Evolutionary conservation across 2,888 invertebrate genomes (phyloP).

Genomic region (Dasypogon diadema): DNA sequence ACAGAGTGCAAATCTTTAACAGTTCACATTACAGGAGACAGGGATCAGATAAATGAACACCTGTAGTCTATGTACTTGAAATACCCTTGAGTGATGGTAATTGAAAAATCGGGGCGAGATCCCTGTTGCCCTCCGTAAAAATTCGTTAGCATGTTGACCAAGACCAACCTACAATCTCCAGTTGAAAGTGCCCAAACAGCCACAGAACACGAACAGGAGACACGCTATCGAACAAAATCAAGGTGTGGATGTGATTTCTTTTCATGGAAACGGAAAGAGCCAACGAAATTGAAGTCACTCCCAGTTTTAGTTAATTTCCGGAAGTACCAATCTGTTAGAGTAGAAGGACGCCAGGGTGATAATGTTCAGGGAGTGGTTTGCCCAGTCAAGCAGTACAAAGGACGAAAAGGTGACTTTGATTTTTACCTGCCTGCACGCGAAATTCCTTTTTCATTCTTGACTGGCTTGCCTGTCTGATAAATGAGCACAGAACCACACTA

Average conservation of each 20-base stretch:
- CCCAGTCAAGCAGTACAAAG: conserved; percentile 11
- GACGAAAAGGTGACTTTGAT: conserved; percentile 44
- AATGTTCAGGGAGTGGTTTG: conserved; percentile 34
- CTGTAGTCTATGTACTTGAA: conserved; percentile 36
- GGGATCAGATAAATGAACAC: conserved; percentile 2
- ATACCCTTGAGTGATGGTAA: conserved; percentile 47
- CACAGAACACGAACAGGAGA: conserved; percentile 17
- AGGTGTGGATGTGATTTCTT: conserved; percentile 49
- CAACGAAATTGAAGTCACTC: conserved; percentile 48
- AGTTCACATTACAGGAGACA: conserved; percentile 20
- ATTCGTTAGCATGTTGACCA: conserved; percentile 46
- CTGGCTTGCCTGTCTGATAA: no score
- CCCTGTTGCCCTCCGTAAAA: conserved; percentile 9
- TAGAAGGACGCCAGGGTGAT: conserved; percentile 35
- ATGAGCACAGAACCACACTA: not conserved
- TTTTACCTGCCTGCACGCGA: conserved; percentile 39
- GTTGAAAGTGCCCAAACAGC: conserved; percentile 17
- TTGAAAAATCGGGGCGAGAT: conserved; percentile 31
- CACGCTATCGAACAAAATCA: conserved; percentile 44
- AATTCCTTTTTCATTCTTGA: not conserved
- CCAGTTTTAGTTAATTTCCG: conserved; percentile 49
- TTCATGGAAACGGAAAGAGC: conserved; percentile 12
- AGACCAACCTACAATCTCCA: conserved; percentile 12
- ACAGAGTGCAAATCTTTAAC: conserved; percentile 6
- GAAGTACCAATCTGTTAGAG: conserved; percentile 43